phyloP scores from a whole-genome alignment of 2,113 vertebrate species.

The Vidua chalybeata region DNA sequence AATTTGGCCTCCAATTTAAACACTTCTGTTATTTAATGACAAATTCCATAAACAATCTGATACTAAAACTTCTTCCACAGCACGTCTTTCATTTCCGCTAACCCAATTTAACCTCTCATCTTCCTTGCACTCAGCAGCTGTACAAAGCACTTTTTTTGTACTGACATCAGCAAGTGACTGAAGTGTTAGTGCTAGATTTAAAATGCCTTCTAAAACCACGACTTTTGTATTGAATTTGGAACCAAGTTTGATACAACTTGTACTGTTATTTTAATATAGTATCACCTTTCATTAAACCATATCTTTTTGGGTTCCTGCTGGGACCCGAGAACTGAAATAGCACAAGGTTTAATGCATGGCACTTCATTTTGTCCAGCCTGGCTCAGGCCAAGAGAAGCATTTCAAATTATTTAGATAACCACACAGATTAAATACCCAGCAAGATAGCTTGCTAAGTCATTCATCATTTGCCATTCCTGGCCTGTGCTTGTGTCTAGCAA shows the following conservation, averaged over 20 bases:
- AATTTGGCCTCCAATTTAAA: slow-evolving; percentile 54
- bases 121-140: slow-evolving; percentile 45
- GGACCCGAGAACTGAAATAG: slow-evolving; percentile 38
- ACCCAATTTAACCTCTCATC: slow-evolving; percentile 58
- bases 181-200: slow-evolving; percentile 13
- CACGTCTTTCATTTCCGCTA: not conserved
- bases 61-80: slow-evolving; percentile 64
- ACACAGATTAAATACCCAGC: slow-evolving; percentile 60
- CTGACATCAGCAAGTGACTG: slow-evolving; percentile 43
- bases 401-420: slow-evolving; percentile 63
- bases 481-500: slow-evolving; percentile 14
- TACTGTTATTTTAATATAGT: slow-evolving; percentile 58
- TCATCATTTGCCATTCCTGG: slow-evolving; percentile 67
- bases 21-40: slow-evolving; percentile 62
- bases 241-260: slow-evolving; percentile 39
- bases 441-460: slow-evolving; percentile 61
- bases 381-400: slow-evolving; percentile 60
- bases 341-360: slow-evolving; percentile 39
- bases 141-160: slow-evolving; percentile 24
- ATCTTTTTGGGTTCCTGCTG: slow-evolving; percentile 51
- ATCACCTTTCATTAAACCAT: slow-evolving; percentile 21
- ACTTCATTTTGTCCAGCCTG: slow-evolving; percentile 45
- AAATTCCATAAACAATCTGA: slow-evolving; percentile 68
- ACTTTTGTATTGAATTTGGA: slow-evolving; percentile 53
- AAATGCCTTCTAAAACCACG: not conserved